Conservation (phyloP, 2,888 invertebrate species). For the Polydrusus cervinus region DNA sequence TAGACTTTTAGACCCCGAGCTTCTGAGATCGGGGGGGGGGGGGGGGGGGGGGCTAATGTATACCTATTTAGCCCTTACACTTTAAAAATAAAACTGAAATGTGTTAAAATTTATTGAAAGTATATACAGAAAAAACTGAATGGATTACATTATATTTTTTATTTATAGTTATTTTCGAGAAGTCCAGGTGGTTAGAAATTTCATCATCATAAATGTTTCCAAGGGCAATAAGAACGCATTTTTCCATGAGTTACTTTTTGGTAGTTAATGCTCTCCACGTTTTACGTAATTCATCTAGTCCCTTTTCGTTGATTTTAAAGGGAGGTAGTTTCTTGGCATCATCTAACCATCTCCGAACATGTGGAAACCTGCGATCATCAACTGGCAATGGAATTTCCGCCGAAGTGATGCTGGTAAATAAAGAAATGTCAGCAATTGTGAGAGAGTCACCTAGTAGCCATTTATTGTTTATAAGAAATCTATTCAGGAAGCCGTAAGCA, state of each 20-base stretch:
- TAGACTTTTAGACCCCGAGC: too few relatives aligned
- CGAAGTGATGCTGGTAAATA: conserved; percentile 33
- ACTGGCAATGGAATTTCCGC: conserved; percentile 45
- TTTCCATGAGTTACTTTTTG: background rate
- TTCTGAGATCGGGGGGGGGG: too few relatives aligned
- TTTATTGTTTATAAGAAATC: conserved; percentile 66
- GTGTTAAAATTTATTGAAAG: too few relatives aligned
- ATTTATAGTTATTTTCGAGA: too few relatives aligned
- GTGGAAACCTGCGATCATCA: conserved; percentile 54
- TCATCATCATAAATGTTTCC: too few relatives aligned
- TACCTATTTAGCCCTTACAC: too few relatives aligned
- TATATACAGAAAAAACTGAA: too few relatives aligned
- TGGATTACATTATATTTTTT: too few relatives aligned
- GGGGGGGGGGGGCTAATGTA: too few relatives aligned
- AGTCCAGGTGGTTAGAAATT: too few relatives aligned
- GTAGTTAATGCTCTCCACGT: conserved; percentile 16
- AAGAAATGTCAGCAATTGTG: conserved; percentile 46
- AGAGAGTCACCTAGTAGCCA: conserved; percentile 35
- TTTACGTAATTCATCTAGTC: background rate
- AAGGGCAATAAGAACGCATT: too few relatives aligned
- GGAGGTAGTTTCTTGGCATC: conserved; percentile 65
- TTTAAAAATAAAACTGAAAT: too few relatives aligned
- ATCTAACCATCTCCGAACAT: conserved; percentile 65
- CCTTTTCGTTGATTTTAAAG: conserved; percentile 48
- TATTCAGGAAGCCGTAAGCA: conserved; percentile 71